Evolutionary conservation across 2,888 invertebrate species (phyloP).

Genomic region (Nebria salina): DNA sequence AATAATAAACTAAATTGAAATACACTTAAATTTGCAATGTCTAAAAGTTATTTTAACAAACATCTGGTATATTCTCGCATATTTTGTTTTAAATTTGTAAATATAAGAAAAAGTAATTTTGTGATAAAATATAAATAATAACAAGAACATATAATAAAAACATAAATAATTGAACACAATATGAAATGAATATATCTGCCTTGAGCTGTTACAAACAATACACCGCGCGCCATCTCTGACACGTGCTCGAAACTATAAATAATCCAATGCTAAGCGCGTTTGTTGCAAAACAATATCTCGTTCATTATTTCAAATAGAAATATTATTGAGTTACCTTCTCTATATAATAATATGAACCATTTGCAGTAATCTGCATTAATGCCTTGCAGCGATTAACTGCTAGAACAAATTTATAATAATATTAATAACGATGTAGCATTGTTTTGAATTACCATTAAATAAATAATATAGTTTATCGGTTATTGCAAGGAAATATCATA

Average conservation of each 20-base stretch:
- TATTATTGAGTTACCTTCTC: not conserved
- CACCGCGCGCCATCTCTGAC: not conserved
- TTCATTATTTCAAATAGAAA: not conserved
- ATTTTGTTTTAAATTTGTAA: too few species aligned
- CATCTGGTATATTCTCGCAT: too few species aligned
- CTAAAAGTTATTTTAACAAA: too few species aligned
- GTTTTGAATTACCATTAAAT: not conserved
- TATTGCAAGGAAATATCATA: not conserved
- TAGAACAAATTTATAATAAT: not conserved
- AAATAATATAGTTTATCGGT: not conserved
- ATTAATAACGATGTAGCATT: not conserved
- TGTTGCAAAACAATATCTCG: not conserved
- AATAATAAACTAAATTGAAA: too few species aligned
- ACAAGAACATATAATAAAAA: not conserved
- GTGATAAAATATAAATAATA: not conserved
- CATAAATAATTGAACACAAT: not conserved
- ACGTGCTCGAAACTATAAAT: not conserved
- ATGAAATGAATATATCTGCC: not conserved
- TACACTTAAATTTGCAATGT: too few species aligned
- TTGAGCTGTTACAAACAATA: not conserved
- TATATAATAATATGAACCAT: not conserved
- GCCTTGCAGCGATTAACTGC: constrained; percentile 1
- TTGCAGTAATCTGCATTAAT: not conserved
- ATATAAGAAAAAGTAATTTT: not conserved
- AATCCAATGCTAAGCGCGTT: not conserved